A percentile compares a stretch with the other conserved stretches of the same genome.
These are phyloP conservation scores for Troides helena DNA, from an alignment of 2,888 invertebrate species.

Conservation along the genomic window DNA sequence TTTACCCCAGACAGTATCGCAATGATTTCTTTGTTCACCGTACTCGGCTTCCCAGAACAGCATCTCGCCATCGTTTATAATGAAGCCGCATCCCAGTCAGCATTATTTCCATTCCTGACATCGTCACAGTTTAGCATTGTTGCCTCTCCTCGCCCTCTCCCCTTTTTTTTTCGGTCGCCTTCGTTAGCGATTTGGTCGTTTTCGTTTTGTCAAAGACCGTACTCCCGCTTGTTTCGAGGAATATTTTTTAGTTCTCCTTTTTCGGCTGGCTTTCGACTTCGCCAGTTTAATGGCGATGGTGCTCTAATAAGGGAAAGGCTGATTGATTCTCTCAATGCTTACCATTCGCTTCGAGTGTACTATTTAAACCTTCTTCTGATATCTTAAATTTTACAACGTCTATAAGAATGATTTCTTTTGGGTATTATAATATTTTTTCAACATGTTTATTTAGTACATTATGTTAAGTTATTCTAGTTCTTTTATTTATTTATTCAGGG, in stretches of 20 bases:
- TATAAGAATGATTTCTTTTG: neutral
- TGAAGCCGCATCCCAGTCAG: slow-evolving; percentile 37
- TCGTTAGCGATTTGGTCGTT: slow-evolving; percentile 47
- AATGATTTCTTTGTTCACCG: slow-evolving; percentile 30
- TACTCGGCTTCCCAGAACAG: slow-evolving; percentile 51
- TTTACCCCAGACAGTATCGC: slow-evolving; percentile 30
- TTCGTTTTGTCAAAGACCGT: slow-evolving; percentile 40
- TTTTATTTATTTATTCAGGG: too few species aligned
- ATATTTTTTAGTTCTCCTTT: slow-evolving; percentile 34
- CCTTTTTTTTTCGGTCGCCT: slow-evolving; percentile 51
- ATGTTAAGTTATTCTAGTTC: too few species aligned
- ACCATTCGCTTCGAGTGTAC: slow-evolving; percentile 5
- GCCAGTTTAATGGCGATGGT: slow-evolving; percentile 27
- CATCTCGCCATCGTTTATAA: slow-evolving; percentile 47
- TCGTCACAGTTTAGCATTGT: slow-evolving; percentile 53
- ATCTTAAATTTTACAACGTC: neutral
- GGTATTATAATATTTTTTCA: neutral
- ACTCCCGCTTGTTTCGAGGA: slow-evolving; percentile 38
- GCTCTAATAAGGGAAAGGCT: slow-evolving; percentile 24
- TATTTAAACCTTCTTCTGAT: slow-evolving; percentile 4
- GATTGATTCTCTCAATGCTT: slow-evolving; percentile 15
- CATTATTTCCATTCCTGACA: slow-evolving; percentile 60
- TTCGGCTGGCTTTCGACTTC: slow-evolving; percentile 32
- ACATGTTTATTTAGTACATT: too few species aligned
- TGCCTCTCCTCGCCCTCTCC: slow-evolving; percentile 32